Conservation (phyloP, 2,113 vertebrate species). For the Gambusia affinis region DNA sequence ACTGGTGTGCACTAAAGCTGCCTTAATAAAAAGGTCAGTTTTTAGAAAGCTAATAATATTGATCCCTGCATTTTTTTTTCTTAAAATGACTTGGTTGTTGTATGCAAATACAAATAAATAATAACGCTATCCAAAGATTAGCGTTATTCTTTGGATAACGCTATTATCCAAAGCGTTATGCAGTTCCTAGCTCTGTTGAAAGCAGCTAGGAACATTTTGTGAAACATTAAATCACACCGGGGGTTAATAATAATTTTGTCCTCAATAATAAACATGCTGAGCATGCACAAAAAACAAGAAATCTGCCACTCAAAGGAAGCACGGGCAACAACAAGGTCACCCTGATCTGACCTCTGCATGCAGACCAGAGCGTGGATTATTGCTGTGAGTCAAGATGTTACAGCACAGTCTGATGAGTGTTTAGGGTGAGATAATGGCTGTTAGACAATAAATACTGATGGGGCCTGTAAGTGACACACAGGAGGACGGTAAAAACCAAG, state of each 20-base stretch:
- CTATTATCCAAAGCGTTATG: too few relatives aligned
- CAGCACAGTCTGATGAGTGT: constrained; percentile 13
- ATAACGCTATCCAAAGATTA: too few relatives aligned
- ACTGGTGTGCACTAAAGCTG: too few relatives aligned
- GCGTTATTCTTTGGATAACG: too few relatives aligned
- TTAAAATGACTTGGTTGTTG: too few relatives aligned
- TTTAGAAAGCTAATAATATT: too few relatives aligned
- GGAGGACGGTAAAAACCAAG: constrained; percentile 41
- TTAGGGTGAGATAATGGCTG: background rate
- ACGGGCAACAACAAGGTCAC: constrained; percentile 15
- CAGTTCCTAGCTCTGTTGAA: background rate
- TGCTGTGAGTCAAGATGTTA: background rate
- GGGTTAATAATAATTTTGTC: background rate
- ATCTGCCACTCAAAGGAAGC: background rate
- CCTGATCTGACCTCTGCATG: constrained; percentile 36
- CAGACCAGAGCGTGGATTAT: constrained; percentile 25
- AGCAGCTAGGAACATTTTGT: background rate
- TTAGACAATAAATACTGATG: constrained; percentile 20
- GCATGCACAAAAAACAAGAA: constrained; percentile 17
- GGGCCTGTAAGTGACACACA: constrained; percentile 29
- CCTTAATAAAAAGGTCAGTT: too few relatives aligned
- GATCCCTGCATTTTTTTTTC: too few relatives aligned
- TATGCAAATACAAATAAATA: too few relatives aligned
- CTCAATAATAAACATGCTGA: constrained; percentile 1
- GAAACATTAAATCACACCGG: background rate